phyloP scores from a whole-genome alignment of 2,888 invertebrate genomes.

The Rotaria macrura region DNA sequence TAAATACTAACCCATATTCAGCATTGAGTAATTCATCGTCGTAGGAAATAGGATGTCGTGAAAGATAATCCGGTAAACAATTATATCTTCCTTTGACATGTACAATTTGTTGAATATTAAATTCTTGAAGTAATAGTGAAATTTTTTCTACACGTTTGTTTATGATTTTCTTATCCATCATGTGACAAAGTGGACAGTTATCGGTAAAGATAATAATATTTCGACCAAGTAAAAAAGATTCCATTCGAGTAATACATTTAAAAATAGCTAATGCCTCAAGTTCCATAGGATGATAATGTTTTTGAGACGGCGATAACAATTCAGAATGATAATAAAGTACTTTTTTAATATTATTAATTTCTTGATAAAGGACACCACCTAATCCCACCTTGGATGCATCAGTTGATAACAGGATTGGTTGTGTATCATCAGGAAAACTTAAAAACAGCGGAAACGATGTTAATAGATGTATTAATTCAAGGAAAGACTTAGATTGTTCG shows the following conservation, averaged over 20 bases:
- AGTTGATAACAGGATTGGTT: not conserved
- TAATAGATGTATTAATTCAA: too few relatives aligned
- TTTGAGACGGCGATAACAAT: not conserved
- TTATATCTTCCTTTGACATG: too few relatives aligned
- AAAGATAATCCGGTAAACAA: too few relatives aligned
- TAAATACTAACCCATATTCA: too few relatives aligned
- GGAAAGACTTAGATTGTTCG: too few relatives aligned
- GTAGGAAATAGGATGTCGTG: too few relatives aligned
- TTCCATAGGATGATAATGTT: not conserved
- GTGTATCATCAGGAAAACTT: not conserved
- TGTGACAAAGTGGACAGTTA: not conserved
- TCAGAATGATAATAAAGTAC: too few relatives aligned
- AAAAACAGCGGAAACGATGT: too few relatives aligned
- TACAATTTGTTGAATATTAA: too few relatives aligned
- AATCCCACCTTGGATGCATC: not conserved
- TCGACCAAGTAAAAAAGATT: not conserved
- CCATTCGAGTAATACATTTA: not conserved
- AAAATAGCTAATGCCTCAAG: not conserved
- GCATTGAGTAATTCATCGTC: too few relatives aligned
- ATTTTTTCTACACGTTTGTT: too few relatives aligned
- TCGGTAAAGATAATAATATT: not conserved
- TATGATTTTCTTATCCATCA: not conserved
- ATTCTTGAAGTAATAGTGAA: too few relatives aligned
- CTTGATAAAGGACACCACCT: not conserved
- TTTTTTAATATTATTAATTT: not conserved